These are phyloP conservation scores for Agelaius tricolor DNA, from an alignment of 2,113 vertebrate species.

Conservation along the genomic window DNA sequence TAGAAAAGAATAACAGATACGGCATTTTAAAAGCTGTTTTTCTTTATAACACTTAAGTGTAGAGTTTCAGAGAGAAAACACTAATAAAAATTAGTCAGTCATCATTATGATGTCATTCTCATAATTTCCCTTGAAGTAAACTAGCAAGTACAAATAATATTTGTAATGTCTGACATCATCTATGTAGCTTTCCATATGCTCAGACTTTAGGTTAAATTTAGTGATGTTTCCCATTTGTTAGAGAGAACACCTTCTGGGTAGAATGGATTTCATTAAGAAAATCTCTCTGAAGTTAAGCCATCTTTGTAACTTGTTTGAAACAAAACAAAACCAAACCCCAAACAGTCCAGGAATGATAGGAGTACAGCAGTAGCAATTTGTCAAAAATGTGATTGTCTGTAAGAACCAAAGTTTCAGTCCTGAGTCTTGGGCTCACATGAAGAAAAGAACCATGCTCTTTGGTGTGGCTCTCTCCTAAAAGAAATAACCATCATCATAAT, in stretches of 20 bases:
- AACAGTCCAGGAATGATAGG: not conserved
- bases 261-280: conserved; percentile 72
- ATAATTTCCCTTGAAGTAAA: conserved; percentile 82
- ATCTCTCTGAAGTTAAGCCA: conserved; percentile 68
- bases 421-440: not conserved
- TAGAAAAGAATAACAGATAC: conserved; percentile 58
- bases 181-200: conserved; percentile 83
- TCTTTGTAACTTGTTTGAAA: conserved; percentile 46
- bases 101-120: conserved; percentile 81
- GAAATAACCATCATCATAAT: not conserved
- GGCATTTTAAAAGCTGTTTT: conserved; percentile 67
- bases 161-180: conserved; percentile 84
- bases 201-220: conserved; percentile 72
- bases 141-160: conserved; percentile 85
- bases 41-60: conserved; percentile 60
- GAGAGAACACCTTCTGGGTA: conserved; percentile 72
- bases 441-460: not conserved
- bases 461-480: not conserved
- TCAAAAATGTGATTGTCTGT: not conserved
- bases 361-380: not conserved
- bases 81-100: conserved; percentile 79
- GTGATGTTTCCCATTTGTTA: conserved; percentile 79
- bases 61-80: conserved; percentile 75
- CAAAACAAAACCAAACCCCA: not conserved
- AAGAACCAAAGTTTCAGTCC: not conserved